Evolutionary conservation across 1,140 invertebrate species (phyloP), one percentile per base, ranked within the genome.

Genomic region (Drosophila nikananu): DNA sequence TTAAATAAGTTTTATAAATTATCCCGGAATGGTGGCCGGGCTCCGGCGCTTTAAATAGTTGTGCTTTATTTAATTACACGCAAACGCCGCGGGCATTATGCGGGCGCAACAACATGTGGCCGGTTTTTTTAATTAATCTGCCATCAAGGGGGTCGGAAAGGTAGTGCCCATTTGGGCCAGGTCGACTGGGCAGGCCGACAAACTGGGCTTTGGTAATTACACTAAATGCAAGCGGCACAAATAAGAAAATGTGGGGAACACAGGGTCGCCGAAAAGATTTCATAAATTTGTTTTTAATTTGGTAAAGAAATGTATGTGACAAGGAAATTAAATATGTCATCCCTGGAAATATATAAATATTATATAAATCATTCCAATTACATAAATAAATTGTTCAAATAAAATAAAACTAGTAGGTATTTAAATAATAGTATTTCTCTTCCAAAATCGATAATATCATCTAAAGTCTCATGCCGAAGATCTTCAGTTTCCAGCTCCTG

Each of bases 11-110:
- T 64, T 65, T 48, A 74, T 73, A 68, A 77, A 77, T 81, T 80
- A 65, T 78, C 52, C 51, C 21, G 35, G n/a, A 51, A 64, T 23
- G 15, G 52, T 6, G 13, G 23, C 13, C 19, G 9, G 49, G 9
- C 2, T 3, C 15, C n/a, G 42, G 19, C 32, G 37, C 41, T 78
- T 79, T 79, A 72, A 79, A 79, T 79, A 79, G 77, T 79, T 79
- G 76, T 79, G 76, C 77, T 79, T 79, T 72, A 79, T 79, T 79
- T 79, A 79, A 79, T 79, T 79, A 72, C 76, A 78, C 66, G 49
- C 60, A 60, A 71, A 72, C 77, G 77, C 59, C 54, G 41, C 42
- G 59, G 76, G 77, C 60, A 78, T 64, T 75, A 73, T 63, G 37
- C 44, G 23, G 21, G 13, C 27, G 21, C 46, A 63, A 51, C 68